A percentile compares a stretch with the other conserved stretches of the same genome.
These are phyloP conservation scores for Drosophila leonis DNA, from an alignment of 2,888 invertebrate genomes.

Conservation along the genomic window DNA sequence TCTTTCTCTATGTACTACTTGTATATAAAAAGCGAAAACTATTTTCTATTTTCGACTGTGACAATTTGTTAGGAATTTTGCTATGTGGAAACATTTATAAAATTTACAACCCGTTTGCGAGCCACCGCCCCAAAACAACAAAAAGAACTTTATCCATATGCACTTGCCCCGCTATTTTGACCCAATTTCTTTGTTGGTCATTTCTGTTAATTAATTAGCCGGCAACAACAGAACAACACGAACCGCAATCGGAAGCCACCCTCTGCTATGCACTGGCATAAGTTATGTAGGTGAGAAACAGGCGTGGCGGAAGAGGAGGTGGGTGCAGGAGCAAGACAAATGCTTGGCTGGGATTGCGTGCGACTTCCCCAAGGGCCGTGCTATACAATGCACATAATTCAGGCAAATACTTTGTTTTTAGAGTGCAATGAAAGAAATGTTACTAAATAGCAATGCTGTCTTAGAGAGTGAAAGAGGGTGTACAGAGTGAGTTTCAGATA, in stretches of 20 bases:
- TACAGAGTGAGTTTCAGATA: background rate
- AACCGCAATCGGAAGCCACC: conserved; percentile 43
- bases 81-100: conserved; percentile 12
- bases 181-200: conserved; percentile 58
- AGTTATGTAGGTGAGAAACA: conserved; percentile 25
- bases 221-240: conserved; percentile 39
- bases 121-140: conserved; percentile 6
- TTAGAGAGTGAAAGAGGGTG: background rate
- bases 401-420: conserved; percentile 57
- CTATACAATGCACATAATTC: conserved; percentile 45
- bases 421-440: conserved; percentile 49
- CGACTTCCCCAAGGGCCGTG: conserved; percentile 42
- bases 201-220: conserved; percentile 72
- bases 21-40: background rate
- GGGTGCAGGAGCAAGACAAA: background rate
- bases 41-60: conserved; percentile 15
- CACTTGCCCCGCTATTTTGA: conserved; percentile 70
- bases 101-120: conserved; percentile 8
- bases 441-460: conserved; percentile 32
- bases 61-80: conserved; percentile 29
- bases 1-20: conserved; percentile 5
- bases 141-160: conserved; percentile 32
- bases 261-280: conserved; percentile 22
- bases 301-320: background rate
- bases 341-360: conserved; percentile 55